Evolutionary conservation across 2,797 vertebrate genomes (phyloP), one percentile per base, ranked within the genome.

Genomic region (Melanogrammus aeglefinus): DNA sequence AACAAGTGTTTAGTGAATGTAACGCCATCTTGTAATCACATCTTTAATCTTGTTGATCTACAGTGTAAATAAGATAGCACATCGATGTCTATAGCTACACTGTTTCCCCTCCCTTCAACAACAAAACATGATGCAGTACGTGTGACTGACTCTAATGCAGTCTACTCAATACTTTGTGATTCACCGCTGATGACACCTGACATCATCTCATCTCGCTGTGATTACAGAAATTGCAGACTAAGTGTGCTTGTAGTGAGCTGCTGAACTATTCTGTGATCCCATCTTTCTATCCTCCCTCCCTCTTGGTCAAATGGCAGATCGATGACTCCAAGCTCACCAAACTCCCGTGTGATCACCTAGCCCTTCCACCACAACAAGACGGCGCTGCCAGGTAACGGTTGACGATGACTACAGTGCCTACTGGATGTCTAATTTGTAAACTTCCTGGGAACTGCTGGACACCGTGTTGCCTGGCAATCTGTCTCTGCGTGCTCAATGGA

Each of bases 341-440:
- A 91, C 21, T 96, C 97, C 0, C 88, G 92, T 82, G 89, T 98
- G 91, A 93, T 92, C 94, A 98, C 96, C 94, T n/a, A 96, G 95
- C 92, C 95, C 2, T 99, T 99, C 92, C 87, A 87, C 77, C 94
- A 97, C 90, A 93, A 96, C 91, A 99, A 97, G 90, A 97, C 96
- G 0, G 98, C n/a, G 98, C 77, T 99, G 97, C 85, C 97, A 98
- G 92, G 96, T 99, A 92, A 97, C 96, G 0, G 98, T 97, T 72
- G 96, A 98, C 35, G 96, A 98, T 0, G 97, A 99, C 84, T 99
- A 99, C 85, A 98, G 97, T 72, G 98, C 98, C 90, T 99, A 99
- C 92, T 99, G 98, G 98, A n/a, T n/a, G 97, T 99, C 84, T 99
- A 99, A 77, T 99, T 99, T 75, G 97, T 99, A 91, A 99, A 98